These are phyloP conservation scores for Belgica antarctica DNA, from an alignment of 2,888 invertebrate genomes.

Conservation along the genomic window DNA sequence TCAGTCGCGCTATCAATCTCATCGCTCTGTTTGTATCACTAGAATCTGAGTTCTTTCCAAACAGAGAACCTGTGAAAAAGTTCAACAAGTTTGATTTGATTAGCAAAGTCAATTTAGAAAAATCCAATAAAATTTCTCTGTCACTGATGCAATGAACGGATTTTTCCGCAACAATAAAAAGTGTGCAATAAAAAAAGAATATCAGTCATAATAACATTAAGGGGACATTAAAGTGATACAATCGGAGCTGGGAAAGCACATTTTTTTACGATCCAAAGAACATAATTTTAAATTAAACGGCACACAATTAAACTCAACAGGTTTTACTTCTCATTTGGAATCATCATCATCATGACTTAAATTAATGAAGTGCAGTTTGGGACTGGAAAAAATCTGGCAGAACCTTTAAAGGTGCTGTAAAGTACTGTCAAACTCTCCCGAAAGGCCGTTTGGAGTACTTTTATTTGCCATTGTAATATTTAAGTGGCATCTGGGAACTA, in stretches of 20 bases:
- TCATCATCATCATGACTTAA: neutral
- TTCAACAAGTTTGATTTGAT: conserved; percentile 34
- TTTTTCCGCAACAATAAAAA: neutral
- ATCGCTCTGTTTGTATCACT: neutral
- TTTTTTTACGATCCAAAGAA: conserved; percentile 1
- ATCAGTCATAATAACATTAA: neutral
- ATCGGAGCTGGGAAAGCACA: neutral
- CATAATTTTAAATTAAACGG: conserved; percentile 27
- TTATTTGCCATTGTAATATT: no score
- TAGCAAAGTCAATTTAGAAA: conserved; percentile 35
- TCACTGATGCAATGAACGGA: neutral
- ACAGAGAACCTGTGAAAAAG: conserved; percentile 18
- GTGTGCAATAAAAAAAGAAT: neutral
- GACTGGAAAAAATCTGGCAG: no score
- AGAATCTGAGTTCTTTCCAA: neutral
- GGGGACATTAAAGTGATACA: conserved; percentile 4
- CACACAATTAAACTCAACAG: conserved; percentile 33
- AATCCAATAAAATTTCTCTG: conserved; percentile 4
- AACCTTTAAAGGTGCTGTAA: neutral
- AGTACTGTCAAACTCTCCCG: neutral
- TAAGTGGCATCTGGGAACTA: no score
- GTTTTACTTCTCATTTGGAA: neutral
- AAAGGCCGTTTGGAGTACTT: no score
- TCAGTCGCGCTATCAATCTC: neutral
- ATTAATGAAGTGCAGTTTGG: conserved; percentile 6